Evolutionary conservation across 2,888 invertebrate species (phyloP).

Genomic region (Kuschelorhynchus macadamiae): DNA sequence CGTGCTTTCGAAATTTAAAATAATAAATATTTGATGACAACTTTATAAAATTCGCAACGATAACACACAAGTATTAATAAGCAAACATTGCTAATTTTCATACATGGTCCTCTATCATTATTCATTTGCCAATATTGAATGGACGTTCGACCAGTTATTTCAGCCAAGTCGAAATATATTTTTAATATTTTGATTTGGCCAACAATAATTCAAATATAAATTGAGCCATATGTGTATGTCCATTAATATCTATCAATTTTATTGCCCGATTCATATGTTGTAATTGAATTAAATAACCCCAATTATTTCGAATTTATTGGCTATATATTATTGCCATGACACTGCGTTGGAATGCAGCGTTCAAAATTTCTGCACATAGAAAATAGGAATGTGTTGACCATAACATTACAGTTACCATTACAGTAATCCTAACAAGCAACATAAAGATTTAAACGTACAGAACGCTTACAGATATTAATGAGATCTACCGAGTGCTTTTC

Average conservation of each 20-base stretch:
- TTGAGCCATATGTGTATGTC: conserved; percentile 2
- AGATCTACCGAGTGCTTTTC: too few species aligned
- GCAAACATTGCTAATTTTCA: background rate
- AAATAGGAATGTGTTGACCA: background rate
- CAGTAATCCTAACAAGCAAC: too few species aligned
- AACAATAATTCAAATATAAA: conserved; percentile 11
- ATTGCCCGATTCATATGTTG: conserved; percentile 24
- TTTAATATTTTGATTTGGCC: conserved; percentile 12
- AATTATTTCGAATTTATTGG: conserved; percentile 31
- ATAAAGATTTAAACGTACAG: too few species aligned
- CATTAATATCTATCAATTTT: conserved; percentile 20
- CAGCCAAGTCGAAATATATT: background rate
- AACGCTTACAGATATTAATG: too few species aligned
- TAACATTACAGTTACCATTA: background rate
- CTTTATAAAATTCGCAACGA: too few species aligned
- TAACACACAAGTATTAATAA: too few species aligned
- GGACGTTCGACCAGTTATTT: conserved; percentile 2
- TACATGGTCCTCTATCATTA: background rate
- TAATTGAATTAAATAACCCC: conserved; percentile 25
- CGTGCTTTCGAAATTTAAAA: too few species aligned
- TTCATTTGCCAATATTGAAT: background rate
- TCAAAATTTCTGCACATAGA: background rate
- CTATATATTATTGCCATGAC: conserved; percentile 13
- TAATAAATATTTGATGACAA: too few species aligned
- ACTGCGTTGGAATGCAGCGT: conserved; percentile 7